phyloP scores from a whole-genome alignment of 2,113 vertebrate species.

The Agelaius tricolor region DNA sequence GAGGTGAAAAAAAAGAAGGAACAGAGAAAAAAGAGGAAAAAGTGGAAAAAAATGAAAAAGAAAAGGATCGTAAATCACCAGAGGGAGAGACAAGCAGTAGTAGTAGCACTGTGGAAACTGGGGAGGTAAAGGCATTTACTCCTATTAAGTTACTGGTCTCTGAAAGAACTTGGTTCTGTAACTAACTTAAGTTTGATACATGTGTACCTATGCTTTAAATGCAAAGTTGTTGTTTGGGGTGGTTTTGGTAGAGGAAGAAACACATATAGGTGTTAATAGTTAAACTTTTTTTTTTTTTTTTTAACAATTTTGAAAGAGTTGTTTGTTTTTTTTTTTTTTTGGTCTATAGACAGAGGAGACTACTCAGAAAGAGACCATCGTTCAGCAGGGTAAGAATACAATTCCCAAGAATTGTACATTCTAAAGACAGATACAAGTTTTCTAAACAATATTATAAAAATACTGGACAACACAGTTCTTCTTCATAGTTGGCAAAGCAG shows the following conservation, averaged over 20 bases:
- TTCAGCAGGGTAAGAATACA: conserved; percentile 50
- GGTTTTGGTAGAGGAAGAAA: not conserved
- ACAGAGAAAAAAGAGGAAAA: not conserved
- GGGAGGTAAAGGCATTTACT: conserved; percentile 48
- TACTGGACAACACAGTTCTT: not conserved
- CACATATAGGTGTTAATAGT: not conserved
- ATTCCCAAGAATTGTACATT: not conserved
- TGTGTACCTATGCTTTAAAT: not conserved
- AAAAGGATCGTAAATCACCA: not conserved
- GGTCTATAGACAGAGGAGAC: conserved; percentile 44
- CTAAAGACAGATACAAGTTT: not conserved
- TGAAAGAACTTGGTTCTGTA: not conserved
- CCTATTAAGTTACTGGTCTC: not conserved
- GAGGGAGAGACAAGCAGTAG: not conserved
- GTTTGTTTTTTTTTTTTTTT: not conserved
- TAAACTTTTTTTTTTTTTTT: not conserved
- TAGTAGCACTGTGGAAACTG: not conserved
- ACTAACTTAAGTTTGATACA: not conserved
- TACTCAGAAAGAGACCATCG: not conserved
- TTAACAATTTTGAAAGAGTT: not conserved
- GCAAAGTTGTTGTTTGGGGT: not conserved
- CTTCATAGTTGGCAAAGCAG: not conserved
- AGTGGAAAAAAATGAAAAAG: not conserved
- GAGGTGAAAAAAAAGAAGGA: not conserved
- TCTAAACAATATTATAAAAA: not conserved